Base-by-base conservation (phyloP, 2,888 invertebrate species). In the Carcina quercana region DNA sequence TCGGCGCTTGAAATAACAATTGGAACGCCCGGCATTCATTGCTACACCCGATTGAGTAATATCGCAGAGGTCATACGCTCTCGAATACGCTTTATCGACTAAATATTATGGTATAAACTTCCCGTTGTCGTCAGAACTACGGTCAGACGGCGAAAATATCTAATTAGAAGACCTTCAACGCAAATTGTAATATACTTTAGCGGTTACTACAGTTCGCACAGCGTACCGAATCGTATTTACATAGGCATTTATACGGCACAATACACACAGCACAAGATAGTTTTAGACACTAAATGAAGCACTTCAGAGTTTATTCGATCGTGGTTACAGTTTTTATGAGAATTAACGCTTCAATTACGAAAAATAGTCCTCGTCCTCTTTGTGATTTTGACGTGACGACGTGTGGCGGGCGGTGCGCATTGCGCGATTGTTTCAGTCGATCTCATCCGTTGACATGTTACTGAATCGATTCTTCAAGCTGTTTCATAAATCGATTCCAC, bases 321-420 rank as follows among this genome's bases (percentile, higher is more conserved):
- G 38, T 34, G 35, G 43, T 37, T 42, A 43, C n/a, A 43, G 43
- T 29, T 45, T 48, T 38, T 39, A 53, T 42, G 44, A 47, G 42
- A 57, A 51, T 50, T 41, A 46, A 53, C 48, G 57, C 56, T 53
- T 50, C 47, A 55, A 54, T 53, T 56, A 61, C 58, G 49, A 55
- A 63, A 63, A 54, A 53, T 50, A 51, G 57, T 50, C 20, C 57
- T 50, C 50, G 53, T 48, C 47, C 43, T 37, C 12, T 24, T 24
- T 24, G 5, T 5, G 7, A 17, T 32, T 42, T 45, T 56, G 60
- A 60, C 58, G 56, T 64, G 33, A 14, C 22, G 27, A 32, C 27
- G 27, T 31, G 25, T 21, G 10, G 31, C 19, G 13, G 25, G 13
- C 13, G 13, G 10, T 25, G 30, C 33, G 33, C 33, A 33, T 10